Percentiles rank a stretch among this genome's conserved stretches.
Evolutionary conservation across 1,140 invertebrate species (phyloP).

Genomic region (Brachionus koreanus): DNA sequence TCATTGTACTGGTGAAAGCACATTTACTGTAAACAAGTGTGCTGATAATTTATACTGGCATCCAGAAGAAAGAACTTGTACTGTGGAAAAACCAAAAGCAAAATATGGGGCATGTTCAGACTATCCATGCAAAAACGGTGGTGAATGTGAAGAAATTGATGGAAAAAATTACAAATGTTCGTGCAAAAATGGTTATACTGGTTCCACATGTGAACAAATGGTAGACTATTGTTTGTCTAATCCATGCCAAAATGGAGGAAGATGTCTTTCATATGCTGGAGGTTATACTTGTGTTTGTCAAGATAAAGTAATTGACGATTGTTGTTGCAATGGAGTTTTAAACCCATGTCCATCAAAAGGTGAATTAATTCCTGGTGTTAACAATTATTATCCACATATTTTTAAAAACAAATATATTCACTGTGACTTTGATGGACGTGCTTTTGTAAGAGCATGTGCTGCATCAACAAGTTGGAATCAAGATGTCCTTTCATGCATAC

Average conservation of each 20-base stretch:
- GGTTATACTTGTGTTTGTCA: conserved; percentile 40
- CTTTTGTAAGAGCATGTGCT: conserved; percentile 36
- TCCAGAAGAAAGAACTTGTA: conserved; percentile 26
- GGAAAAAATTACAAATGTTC: neutral
- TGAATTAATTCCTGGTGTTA: conserved; percentile 28
- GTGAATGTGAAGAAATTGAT: conserved; percentile 22
- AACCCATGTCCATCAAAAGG: conserved; percentile 31
- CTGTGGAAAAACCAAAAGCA: neutral
- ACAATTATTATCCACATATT: conserved; percentile 34
- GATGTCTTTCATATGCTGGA: conserved; percentile 39
- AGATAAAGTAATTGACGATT: conserved; percentile 42
- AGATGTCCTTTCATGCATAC: conserved; percentile 24
- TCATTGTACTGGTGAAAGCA: conserved; percentile 14
- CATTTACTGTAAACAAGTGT: conserved; percentile 1
- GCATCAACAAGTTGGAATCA: conserved; percentile 26
- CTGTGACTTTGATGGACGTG: conserved; percentile 44
- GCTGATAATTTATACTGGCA: conserved; percentile 35
- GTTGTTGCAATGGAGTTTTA: conserved; percentile 31
- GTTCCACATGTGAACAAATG: conserved; percentile 35
- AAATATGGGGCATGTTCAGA: neutral
- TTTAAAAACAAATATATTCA: conserved; percentile 41
- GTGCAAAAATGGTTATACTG: conserved; percentile 40
- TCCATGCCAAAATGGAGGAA: conserved; percentile 44
- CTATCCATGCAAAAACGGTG: conserved; percentile 44
- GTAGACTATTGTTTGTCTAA: conserved; percentile 39